Conservation (phyloP, 2,888 invertebrate species). For the Tenthredo distinguenda region DNA sequence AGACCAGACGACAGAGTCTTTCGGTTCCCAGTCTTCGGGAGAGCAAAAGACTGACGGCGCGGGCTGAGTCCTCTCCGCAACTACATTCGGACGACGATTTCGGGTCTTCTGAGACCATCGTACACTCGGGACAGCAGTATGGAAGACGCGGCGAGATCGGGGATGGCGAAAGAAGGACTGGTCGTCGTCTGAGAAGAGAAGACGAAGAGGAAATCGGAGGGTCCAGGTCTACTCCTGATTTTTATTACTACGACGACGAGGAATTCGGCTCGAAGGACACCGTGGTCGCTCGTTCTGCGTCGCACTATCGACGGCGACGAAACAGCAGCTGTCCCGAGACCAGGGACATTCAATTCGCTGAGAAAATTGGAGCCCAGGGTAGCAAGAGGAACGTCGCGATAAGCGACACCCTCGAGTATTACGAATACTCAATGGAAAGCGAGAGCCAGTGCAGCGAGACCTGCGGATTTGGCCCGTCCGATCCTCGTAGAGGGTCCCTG, state of each 20-base stretch:
- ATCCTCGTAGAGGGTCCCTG: constrained; percentile 71
- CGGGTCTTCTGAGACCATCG: constrained; percentile 74
- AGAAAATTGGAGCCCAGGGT: constrained; percentile 60
- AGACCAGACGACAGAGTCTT: constrained; percentile 57
- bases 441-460: constrained; percentile 78
- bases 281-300: not conserved
- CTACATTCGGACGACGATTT: constrained; percentile 74
- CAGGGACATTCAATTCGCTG: constrained; percentile 57
- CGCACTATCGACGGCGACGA: constrained; percentile 60
- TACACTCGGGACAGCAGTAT: constrained; percentile 62
- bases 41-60: constrained; percentile 65
- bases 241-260: constrained; percentile 24
- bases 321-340: constrained; percentile 73
- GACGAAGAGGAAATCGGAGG: not conserved
- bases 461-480: constrained; percentile 78
- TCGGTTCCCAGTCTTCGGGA: constrained; percentile 62
- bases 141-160: not conserved
- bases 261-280: constrained; percentile 34
- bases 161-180: not conserved
- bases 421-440: constrained; percentile 78
- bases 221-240: constrained; percentile 26
- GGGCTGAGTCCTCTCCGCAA: constrained; percentile 74
- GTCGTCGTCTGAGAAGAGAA: not conserved
- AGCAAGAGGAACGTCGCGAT: constrained; percentile 77
- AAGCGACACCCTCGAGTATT: constrained; percentile 77